Evolutionary conservation across 2,113 vertebrate species (phyloP).

Genomic region (Campylomormyrus numenius): DNA sequence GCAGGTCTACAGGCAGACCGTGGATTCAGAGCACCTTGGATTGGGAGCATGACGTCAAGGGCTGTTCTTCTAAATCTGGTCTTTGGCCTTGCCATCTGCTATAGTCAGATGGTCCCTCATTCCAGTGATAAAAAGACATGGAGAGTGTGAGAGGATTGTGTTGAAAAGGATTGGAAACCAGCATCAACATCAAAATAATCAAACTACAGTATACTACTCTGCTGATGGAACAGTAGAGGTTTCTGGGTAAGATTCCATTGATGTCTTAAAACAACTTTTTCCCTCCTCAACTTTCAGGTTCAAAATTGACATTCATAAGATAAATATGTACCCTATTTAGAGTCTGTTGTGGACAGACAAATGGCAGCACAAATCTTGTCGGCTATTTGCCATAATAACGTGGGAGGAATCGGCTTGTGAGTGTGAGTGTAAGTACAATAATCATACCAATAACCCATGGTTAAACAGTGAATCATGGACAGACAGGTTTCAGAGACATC

Average conservation of each 20-base stretch:
- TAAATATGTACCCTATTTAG: neutral
- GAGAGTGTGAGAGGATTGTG: neutral
- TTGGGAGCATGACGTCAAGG: neutral
- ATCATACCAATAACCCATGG: neutral
- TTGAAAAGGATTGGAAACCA: neutral
- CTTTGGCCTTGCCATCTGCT: slow-evolving; percentile 12
- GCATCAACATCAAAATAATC: neutral
- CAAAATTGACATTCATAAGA: neutral
- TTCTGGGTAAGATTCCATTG: neutral
- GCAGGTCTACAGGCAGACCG: neutral
- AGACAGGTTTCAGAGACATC: neutral
- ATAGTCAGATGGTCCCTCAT: slow-evolving; percentile 3
- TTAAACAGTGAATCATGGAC: neutral
- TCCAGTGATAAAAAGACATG: neutral
- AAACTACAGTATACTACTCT: neutral
- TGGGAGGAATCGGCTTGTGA: neutral
- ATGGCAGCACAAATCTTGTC: neutral
- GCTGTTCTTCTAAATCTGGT: neutral
- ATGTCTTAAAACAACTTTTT: neutral
- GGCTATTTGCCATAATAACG: neutral
- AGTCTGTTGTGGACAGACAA: neutral
- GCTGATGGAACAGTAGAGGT: neutral
- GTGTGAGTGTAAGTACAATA: neutral
- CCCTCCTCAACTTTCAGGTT: neutral
- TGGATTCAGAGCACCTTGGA: neutral